These are phyloP conservation scores for Calephelis virginiensis DNA, from an alignment of 1,140 invertebrate genomes.

Conservation along the genomic window DNA sequence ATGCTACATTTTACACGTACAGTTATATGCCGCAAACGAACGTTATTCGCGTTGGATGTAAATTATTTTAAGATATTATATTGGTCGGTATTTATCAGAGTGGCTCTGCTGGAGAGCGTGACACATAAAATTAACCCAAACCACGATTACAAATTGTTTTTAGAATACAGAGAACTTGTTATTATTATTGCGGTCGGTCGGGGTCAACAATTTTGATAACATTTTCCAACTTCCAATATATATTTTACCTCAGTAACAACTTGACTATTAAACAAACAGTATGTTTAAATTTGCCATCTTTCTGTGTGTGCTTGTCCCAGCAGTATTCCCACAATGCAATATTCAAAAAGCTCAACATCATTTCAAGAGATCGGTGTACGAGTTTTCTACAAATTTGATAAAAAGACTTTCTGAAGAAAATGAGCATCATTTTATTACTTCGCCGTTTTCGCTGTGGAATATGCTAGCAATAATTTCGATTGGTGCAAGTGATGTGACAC, in stretches of 20 bases:
- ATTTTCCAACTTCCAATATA: conserved; percentile 7
- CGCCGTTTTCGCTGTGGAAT: conserved; percentile 73
- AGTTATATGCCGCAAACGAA: too few relatives aligned
- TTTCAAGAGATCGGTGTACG: conserved; percentile 48
- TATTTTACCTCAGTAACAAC: background rate
- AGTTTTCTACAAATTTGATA: conserved; percentile 50
- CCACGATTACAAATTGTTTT: too few relatives aligned
- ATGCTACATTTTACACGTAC: too few relatives aligned
- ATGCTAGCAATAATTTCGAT: conserved; percentile 64
- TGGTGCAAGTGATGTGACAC: conserved; percentile 63
- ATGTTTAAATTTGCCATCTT: conserved; percentile 41
- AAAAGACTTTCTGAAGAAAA: conserved; percentile 51
- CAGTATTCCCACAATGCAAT: conserved; percentile 44
- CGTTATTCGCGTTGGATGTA: too few relatives aligned
- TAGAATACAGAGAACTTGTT: background rate
- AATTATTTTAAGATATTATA: too few relatives aligned
- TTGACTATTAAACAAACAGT: conserved; percentile 23
- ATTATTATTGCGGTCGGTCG: background rate
- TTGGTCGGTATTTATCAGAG: too few relatives aligned
- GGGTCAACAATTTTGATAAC: conserved; percentile 5
- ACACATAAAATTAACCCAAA: too few relatives aligned
- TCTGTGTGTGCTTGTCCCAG: conserved; percentile 29
- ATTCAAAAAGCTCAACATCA: conserved; percentile 33
- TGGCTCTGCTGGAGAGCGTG: too few relatives aligned
- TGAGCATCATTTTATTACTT: conserved; percentile 64